Percentiles rank a stretch among this genome's conserved stretches.
These are phyloP conservation scores for Trinorchestia longiramus DNA, from an alignment of 1,140 invertebrate genomes.

Conservation along the genomic window DNA sequence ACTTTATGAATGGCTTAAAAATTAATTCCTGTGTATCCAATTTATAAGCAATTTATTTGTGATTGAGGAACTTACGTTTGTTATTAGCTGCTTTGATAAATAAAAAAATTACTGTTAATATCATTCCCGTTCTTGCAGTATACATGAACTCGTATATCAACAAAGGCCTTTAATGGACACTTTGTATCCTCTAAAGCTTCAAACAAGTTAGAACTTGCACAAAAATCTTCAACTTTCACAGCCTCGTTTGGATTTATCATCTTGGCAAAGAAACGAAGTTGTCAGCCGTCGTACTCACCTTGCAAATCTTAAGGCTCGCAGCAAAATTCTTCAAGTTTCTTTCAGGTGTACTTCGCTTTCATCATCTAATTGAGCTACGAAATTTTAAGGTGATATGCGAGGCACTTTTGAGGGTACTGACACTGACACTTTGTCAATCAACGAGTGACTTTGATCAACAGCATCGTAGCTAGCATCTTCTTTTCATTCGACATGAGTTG, in stretches of 20 bases:
- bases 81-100: too few species aligned
- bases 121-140: too few species aligned
- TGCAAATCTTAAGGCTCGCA: background rate
- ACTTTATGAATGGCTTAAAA: too few species aligned
- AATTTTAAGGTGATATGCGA: background rate
- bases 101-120: too few species aligned
- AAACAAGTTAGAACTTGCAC: background rate
- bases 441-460: background rate
- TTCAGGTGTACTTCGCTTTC: background rate
- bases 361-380: background rate
- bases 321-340: background rate
- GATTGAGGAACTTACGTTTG: too few species aligned
- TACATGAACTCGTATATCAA: too few species aligned
- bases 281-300: background rate
- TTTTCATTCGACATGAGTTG: background rate
- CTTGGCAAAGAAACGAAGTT: background rate
- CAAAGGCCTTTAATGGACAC: too few species aligned
- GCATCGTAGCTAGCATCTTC: background rate
- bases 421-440: background rate
- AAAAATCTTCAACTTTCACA: background rate
- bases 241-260: background rate
- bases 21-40: too few species aligned
- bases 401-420: background rate
- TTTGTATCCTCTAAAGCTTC: background rate
- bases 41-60: too few species aligned